phyloP scores from a whole-genome alignment of 2,888 invertebrate genomes.

The Leucophenga montana region DNA sequence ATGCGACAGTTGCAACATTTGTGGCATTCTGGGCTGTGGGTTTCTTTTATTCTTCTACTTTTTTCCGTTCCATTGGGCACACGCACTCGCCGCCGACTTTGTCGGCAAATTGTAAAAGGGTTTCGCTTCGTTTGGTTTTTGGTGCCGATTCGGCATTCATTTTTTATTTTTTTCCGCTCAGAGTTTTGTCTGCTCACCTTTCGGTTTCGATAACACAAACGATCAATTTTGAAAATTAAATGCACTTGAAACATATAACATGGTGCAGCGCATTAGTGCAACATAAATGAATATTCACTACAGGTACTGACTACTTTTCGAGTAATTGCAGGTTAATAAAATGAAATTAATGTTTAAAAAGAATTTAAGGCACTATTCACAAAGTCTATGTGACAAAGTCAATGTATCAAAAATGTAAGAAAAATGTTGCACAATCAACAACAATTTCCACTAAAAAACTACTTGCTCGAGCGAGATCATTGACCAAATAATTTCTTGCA shows the following conservation, averaged over 20 bases:
- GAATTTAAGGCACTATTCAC: no score
- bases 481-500: no score
- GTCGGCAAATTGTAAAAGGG: slow-evolving; percentile 6
- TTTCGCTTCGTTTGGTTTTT: slow-evolving; percentile 31
- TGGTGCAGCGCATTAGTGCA: slow-evolving; percentile 31
- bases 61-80: neutral
- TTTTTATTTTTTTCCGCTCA: neutral
- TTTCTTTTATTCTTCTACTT: neutral
- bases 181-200: slow-evolving; percentile 22
- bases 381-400: no score
- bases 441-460: no score
- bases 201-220: slow-evolving; percentile 57
- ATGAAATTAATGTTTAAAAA: no score
- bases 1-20: slow-evolving; percentile 37
- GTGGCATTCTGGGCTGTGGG: neutral
- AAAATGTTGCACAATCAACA: no score
- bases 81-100: slow-evolving; percentile 4
- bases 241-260: slow-evolving; percentile 52
- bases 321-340: no score
- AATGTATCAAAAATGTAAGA: no score
- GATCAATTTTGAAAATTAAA: slow-evolving; percentile 50
- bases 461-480: no score
- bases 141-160: neutral
- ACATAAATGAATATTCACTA: no score
- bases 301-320: no score